Percentiles rank a stretch among this genome's conserved stretches.
These are phyloP conservation scores for Clistopyga incitator DNA, from an alignment of 2,888 invertebrate genomes.

Conservation along the genomic window DNA sequence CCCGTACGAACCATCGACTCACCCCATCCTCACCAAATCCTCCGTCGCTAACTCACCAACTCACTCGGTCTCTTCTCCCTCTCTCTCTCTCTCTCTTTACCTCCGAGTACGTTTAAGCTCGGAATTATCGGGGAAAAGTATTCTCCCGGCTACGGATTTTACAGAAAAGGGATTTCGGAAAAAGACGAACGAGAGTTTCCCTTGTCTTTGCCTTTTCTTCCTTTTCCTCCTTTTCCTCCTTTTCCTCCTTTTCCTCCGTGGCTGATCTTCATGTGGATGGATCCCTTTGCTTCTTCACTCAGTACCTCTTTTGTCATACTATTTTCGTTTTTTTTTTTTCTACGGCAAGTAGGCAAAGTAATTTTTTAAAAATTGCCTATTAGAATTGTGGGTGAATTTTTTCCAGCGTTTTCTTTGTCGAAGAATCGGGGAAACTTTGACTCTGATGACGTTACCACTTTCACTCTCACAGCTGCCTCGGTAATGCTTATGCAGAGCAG, in stretches of 20 bases:
- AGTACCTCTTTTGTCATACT: background rate
- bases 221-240: background rate
- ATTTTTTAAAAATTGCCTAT: constrained; percentile 22
- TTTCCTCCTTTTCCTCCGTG: background rate
- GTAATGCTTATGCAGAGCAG: constrained; percentile 83
- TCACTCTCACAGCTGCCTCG: constrained; percentile 81
- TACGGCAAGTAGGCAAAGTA: background rate
- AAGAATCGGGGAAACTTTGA: constrained; percentile 69
- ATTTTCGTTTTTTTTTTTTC: background rate
- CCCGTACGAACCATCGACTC: constrained; percentile 52
- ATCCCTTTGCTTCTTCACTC: background rate
- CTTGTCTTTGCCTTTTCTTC: background rate
- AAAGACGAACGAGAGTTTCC: constrained; percentile 8
- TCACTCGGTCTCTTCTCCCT: constrained; percentile 26
- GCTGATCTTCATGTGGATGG: background rate
- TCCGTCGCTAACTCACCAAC: constrained; percentile 55
- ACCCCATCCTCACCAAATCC: constrained; percentile 44
- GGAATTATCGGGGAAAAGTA: constrained; percentile 67
- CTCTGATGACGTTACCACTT: constrained; percentile 78
- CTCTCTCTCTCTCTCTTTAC: constrained; percentile 21
- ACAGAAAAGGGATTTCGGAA: constrained; percentile 32
- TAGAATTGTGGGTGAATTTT: constrained; percentile 8
- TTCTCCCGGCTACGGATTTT: constrained; percentile 55
- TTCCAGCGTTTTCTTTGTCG: constrained; percentile 46
- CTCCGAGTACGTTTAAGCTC: constrained; percentile 57